These are phyloP conservation scores for Whitmania pigra DNA, from an alignment of 1,140 invertebrate species.

Conservation along the genomic window DNA sequence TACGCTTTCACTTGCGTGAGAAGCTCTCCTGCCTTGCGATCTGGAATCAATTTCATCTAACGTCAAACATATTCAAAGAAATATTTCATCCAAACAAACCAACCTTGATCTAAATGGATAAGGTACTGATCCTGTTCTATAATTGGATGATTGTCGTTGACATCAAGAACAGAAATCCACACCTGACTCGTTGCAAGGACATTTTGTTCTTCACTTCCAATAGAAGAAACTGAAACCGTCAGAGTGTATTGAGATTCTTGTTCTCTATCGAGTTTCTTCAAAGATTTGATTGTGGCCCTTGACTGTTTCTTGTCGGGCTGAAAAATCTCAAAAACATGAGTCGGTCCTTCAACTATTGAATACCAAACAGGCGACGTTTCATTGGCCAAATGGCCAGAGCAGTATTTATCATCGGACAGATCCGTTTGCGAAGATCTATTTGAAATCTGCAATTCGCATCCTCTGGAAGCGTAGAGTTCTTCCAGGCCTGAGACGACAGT, in stretches of 20 bases:
- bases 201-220: neutral
- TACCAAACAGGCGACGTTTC: neutral
- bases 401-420: neutral
- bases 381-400: neutral
- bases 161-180: neutral
- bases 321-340: neutral
- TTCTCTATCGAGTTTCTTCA: too few relatives aligned
- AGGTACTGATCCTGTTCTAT: neutral
- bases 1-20: too few relatives aligned
- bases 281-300: neutral
- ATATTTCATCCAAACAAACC: too few relatives aligned
- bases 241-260: too few relatives aligned
- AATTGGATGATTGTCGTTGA: neutral
- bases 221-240: too few relatives aligned
- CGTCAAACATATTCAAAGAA: too few relatives aligned
- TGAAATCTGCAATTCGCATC: neutral
- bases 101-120: neutral
- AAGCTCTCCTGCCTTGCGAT: too few relatives aligned
- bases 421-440: neutral
- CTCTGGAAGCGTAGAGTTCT: neutral
- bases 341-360: constrained; percentile 5
- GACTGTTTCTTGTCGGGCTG: neutral
- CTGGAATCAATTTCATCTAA: too few relatives aligned
- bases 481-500: neutral
- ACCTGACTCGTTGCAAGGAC: neutral